Evolutionary conservation across 2,888 invertebrate species (phyloP).

Genomic region (Dendrolimus pini): DNA sequence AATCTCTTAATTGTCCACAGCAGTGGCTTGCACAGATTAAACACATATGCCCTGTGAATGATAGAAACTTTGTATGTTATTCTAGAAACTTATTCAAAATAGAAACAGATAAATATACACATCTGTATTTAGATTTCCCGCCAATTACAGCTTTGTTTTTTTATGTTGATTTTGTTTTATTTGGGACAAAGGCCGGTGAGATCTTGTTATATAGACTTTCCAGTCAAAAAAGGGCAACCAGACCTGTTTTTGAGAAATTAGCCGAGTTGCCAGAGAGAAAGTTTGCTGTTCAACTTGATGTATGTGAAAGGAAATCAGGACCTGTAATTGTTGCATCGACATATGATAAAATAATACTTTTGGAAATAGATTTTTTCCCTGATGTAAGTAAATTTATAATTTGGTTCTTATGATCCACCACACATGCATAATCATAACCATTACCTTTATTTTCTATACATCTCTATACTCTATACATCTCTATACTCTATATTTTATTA

Average conservation of each 20-base stretch:
- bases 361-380: conserved; percentile 52
- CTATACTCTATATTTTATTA: too few relatives aligned
- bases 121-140: conserved; percentile 56
- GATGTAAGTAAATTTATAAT: conserved; percentile 37
- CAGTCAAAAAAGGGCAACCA: conserved; percentile 35
- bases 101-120: conserved; percentile 45
- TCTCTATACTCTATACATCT: too few relatives aligned
- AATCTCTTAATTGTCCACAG: conserved; percentile 36
- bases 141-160: conserved; percentile 55
- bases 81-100: conserved; percentile 55
- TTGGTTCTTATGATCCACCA: background rate
- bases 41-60: conserved; percentile 41
- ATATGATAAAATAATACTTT: conserved; percentile 42
- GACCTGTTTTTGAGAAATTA: conserved; percentile 45
- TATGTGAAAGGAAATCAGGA: conserved; percentile 49
- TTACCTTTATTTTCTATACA: background rate
- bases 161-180: conserved; percentile 50
- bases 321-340: conserved; percentile 50
- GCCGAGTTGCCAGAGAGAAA: conserved; percentile 45
- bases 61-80: conserved; percentile 53
- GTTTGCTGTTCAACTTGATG: conserved; percentile 52
- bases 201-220: conserved; percentile 51
- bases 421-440: background rate
- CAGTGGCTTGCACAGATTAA: conserved; percentile 56
- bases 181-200: conserved; percentile 45